Evolutionary conservation across 1,140 invertebrate genomes (phyloP), one percentile per base, ranked within the genome.

Genomic region (Pseudoatta argentina): DNA sequence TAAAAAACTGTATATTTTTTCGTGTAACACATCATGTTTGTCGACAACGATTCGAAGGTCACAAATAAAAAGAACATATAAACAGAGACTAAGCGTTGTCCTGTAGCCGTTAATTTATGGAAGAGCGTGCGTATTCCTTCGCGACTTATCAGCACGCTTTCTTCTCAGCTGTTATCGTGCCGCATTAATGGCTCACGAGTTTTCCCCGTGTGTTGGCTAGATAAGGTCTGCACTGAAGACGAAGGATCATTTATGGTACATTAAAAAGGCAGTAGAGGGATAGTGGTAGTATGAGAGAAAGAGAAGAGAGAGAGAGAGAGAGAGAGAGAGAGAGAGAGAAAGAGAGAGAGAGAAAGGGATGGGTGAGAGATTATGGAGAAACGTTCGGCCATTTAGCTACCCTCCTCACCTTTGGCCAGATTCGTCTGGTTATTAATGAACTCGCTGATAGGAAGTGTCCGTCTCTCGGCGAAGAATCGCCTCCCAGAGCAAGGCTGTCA

Each of bases 371-470:
- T 89, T 86, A 87, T 81, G 85, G 87, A 89, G 87, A 86, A 87
- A 88, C 72, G 76, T 91, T 89, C 88, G 89, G 88, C 86, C 91
- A 91, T 94, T 94, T 91, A 93, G 89, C 63, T 85, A 86, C 71
- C 87, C 85, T 86, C 75, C 85, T 86, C 89, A 91, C 90, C 90
- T 88, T 90, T 87, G 87, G 77, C 87, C 85, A 85, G 88, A 79
- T 88, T 85, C 88, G 89, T 92, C 90, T 79, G 89, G 91, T 94
- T 94, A 94, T 93, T 93, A 94, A 93, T 94, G 93, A 93, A 92
- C 91, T 64, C 90, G 85, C 88, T 93, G 93, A 94, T 94, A 94
- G 92, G 92, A 93, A 92, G 91, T 94, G 93, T 94, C 94, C 93
- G 91, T 91, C 91, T 93, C 89, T 90, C 87, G 86, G 86, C 88